phyloP scores from a whole-genome alignment of 1,140 invertebrate species.

The Telenomus remus region DNA sequence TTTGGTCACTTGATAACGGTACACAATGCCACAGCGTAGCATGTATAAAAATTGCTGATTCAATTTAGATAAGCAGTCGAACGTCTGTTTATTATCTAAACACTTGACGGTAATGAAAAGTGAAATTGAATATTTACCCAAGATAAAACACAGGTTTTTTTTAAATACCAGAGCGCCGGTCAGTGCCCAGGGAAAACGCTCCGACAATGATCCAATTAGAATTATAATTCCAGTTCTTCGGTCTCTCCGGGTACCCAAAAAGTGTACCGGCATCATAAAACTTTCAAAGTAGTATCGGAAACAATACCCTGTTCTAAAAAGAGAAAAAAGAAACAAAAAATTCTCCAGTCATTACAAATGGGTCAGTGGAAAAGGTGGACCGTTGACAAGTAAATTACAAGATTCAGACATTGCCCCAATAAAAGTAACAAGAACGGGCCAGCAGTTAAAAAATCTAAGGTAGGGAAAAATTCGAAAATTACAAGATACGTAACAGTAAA shows the following conservation, averaged over 20 bases:
- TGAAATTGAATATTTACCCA: slow-evolving; percentile 24
- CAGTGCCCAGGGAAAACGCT: background rate
- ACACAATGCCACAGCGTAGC: slow-evolving; percentile 3
- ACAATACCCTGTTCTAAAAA: slow-evolving; percentile 4
- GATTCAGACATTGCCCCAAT: slow-evolving; percentile 2
- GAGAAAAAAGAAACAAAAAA: background rate
- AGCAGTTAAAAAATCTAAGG: background rate
- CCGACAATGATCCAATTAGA: slow-evolving; percentile 28
- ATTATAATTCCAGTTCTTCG: background rate
- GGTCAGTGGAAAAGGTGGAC: background rate
- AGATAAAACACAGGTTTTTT: slow-evolving; percentile 7
- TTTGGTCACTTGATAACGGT: slow-evolving; percentile 4
- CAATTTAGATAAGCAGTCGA: slow-evolving; percentile 31
- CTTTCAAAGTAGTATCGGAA: background rate
- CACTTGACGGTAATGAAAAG: slow-evolving; percentile 28
- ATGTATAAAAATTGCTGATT: slow-evolving; percentile 21
- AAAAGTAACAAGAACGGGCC: background rate
- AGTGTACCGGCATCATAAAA: slow-evolving; percentile 8
- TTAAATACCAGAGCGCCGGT: slow-evolving; percentile 12
- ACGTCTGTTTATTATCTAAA: slow-evolving; percentile 19
- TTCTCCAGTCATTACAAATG: slow-evolving; percentile 13
- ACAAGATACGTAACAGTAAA: slow-evolving; percentile 21
- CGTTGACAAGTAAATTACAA: slow-evolving; percentile 42
- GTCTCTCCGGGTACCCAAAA: background rate
- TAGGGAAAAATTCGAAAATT: background rate